Percentiles rank a stretch among this genome's conserved stretches.
Evolutionary conservation across 2,888 invertebrate species (phyloP).

Genomic region (Strigamia crassipes): DNA sequence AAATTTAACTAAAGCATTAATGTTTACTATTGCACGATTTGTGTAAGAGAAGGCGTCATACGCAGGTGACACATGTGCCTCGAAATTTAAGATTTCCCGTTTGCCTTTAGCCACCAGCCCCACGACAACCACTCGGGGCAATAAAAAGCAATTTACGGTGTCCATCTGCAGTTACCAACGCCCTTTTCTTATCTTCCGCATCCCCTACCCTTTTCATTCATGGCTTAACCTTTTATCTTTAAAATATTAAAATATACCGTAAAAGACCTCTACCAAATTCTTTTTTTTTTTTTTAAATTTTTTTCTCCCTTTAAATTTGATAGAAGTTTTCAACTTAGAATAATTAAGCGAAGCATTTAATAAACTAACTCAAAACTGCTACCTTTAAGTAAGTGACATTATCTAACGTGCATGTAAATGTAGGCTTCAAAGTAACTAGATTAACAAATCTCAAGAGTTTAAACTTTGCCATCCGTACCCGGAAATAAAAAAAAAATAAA

Average conservation of each 20-base stretch:
- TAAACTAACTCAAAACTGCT: not conserved
- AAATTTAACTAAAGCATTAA: not conserved
- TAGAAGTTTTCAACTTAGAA: not conserved
- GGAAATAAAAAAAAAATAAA: not conserved
- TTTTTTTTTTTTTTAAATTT: constrained; percentile 1
- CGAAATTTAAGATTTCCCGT: constrained; percentile 34
- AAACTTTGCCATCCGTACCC: not conserved
- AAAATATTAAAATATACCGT: constrained; percentile 33
- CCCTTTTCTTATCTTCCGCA: constrained; percentile 36
- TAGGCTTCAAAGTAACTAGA: constrained; percentile 8
- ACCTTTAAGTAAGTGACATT: not conserved
- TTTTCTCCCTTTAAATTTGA: constrained; percentile 43
- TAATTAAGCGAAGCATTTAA: too few relatives aligned
- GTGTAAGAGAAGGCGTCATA: not conserved
- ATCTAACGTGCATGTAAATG: constrained; percentile 1
- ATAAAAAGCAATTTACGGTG: constrained; percentile 47
- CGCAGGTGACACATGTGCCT: constrained; percentile 28
- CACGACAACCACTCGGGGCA: constrained; percentile 34
- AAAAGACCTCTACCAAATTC: constrained; percentile 25
- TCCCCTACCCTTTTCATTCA: constrained; percentile 10
- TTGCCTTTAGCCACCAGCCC: constrained; percentile 32
- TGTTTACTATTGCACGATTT: not conserved
- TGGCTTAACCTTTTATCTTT: constrained; percentile 42
- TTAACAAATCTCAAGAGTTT: constrained; percentile 31
- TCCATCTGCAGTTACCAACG: constrained; percentile 35